A percentile compares a stretch with the other conserved stretches of the same genome.
Conservation (phyloP, 2,113 vertebrate genomes). For the Notothenia rossii region DNA sequence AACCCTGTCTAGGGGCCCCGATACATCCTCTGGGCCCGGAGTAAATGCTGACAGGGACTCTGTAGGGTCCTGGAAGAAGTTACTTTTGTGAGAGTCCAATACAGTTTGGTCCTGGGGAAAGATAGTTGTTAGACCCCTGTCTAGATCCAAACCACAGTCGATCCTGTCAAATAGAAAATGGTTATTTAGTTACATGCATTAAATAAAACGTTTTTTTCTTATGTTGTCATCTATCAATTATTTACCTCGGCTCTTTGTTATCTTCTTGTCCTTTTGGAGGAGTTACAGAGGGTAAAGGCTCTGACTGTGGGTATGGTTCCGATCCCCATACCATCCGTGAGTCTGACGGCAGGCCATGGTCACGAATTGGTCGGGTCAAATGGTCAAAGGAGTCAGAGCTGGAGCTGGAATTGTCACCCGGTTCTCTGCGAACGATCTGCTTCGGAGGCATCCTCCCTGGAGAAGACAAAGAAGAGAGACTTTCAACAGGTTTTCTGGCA, state of each 20-base stretch:
- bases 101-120: slow-evolving; percentile 87
- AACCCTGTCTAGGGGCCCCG: slow-evolving; percentile 81
- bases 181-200: neutral
- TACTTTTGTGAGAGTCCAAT: slow-evolving; percentile 89
- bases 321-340: slow-evolving; percentile 94
- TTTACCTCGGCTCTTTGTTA: slow-evolving; percentile 88
- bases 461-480: neutral
- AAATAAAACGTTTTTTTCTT: neutral
- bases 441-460: slow-evolving; percentile 95
- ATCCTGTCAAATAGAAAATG: slow-evolving; percentile 64
- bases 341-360: slow-evolving; percentile 90
- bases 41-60: slow-evolving; percentile 87
- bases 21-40: slow-evolving; percentile 87
- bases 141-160: slow-evolving; percentile 82
- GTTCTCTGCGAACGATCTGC: slow-evolving; percentile 93
- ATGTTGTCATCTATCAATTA: neutral
- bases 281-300: slow-evolving; percentile 86
- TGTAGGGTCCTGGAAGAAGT: slow-evolving; percentile 88
- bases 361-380: slow-evolving; percentile 89
- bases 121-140: slow-evolving; percentile 83
- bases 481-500: neutral
- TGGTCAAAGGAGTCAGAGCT: slow-evolving; percentile 95
- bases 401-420: slow-evolving; percentile 89
- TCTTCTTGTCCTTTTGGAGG: slow-evolving; percentile 90
- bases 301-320: slow-evolving; percentile 90